These are phyloP conservation scores for Pachypanchax playfairii DNA, from an alignment of 2,113 vertebrate species.

Conservation along the genomic window DNA sequence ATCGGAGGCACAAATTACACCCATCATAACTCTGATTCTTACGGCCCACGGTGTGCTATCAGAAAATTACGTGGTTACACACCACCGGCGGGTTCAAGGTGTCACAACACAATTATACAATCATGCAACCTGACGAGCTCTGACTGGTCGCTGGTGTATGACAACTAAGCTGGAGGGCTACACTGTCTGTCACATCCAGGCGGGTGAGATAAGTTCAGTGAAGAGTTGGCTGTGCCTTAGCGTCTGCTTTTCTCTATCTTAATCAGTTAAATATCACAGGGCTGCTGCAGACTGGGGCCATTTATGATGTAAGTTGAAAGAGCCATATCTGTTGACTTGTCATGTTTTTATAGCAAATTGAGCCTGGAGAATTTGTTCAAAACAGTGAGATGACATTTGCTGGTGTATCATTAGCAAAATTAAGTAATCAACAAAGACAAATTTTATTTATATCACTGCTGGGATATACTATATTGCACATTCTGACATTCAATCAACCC, in stretches of 20 bases:
- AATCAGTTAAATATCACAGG: constrained; percentile 73
- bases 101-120: constrained; percentile 85
- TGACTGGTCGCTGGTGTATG: constrained; percentile 72
- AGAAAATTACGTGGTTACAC: constrained; percentile 84
- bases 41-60: constrained; percentile 74
- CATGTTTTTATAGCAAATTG: constrained; percentile 36
- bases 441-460: constrained; percentile 21
- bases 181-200: constrained; percentile 75
- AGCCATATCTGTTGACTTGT: constrained; percentile 45
- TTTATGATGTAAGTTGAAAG: constrained; percentile 19
- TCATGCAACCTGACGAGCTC: constrained; percentile 76
- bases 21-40: constrained; percentile 81
- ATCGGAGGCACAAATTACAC: constrained; percentile 81
- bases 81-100: constrained; percentile 81
- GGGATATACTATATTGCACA: constrained; percentile 31
- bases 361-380: constrained; percentile 21
- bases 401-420: constrained; percentile 51
- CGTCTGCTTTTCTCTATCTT: constrained; percentile 60
- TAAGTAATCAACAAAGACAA: constrained; percentile 42
- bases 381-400: constrained; percentile 5
- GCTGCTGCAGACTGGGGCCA: constrained; percentile 28
- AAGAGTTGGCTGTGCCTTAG: constrained; percentile 58
- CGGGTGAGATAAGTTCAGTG: constrained; percentile 74
- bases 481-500: constrained; percentile 72
- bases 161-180: constrained; percentile 77